These are phyloP conservation scores for Columbina picui DNA, from an alignment of 2,113 vertebrate genomes.

Conservation along the genomic window DNA sequence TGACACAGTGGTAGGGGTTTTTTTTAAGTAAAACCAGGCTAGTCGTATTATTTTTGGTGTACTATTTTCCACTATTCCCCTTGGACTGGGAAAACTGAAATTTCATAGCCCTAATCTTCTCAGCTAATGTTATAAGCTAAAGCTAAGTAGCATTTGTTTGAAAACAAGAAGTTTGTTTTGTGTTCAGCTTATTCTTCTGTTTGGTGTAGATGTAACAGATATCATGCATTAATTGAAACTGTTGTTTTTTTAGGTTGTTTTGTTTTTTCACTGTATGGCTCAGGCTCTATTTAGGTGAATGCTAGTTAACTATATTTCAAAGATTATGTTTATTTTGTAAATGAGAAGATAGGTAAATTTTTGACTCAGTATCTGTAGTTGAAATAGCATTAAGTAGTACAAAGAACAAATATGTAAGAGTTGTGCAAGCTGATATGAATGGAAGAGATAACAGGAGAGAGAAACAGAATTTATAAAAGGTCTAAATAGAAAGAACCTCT, in stretches of 20 bases:
- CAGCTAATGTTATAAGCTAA: conserved; percentile 23
- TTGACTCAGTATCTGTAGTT: neutral
- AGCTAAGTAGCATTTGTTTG: conserved; percentile 11
- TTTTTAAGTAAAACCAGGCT: conserved; percentile 52
- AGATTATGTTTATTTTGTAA: neutral
- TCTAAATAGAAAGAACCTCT: neutral
- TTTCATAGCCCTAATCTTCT: conserved; percentile 56
- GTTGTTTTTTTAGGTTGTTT: too few species aligned
- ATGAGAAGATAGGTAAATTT: neutral
- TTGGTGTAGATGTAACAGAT: neutral
- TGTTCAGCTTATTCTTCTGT: neutral
- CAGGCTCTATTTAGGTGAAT: neutral
- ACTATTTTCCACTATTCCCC: conserved; percentile 40
- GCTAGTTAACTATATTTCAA: neutral
- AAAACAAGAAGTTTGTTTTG: conserved; percentile 1
- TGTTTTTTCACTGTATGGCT: neutral
- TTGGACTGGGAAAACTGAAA: conserved; percentile 44
- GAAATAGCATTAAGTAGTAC: neutral
- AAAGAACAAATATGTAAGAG: neutral
- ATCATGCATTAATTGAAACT: neutral
- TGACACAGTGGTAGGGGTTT: conserved; percentile 47
- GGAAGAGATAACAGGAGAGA: neutral
- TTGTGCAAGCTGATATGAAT: neutral
- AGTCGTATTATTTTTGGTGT: conserved; percentile 57
- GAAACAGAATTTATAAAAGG: neutral